Evolutionary conservation across 2,797 vertebrate species (phyloP).

Genomic region (Eulemur coronatus): DNA sequence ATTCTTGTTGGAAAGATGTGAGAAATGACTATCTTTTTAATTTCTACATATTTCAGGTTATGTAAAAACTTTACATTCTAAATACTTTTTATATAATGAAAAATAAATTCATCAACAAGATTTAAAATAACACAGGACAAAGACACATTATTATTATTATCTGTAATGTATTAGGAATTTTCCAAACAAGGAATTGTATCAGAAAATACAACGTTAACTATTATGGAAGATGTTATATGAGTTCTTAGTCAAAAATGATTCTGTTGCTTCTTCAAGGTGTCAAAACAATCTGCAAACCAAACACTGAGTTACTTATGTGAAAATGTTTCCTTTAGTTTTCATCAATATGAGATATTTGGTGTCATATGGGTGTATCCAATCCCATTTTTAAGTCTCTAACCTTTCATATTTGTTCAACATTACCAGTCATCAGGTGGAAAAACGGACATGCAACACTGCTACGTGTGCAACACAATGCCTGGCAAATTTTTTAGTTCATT

Average conservation of each 20-base stretch:
- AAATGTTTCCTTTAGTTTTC: not conserved
- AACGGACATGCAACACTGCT: constrained; percentile 93
- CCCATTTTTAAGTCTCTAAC: not conserved
- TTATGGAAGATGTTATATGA: not conserved
- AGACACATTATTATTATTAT: not conserved
- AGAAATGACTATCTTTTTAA: not conserved
- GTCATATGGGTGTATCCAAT: not conserved
- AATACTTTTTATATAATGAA: not conserved
- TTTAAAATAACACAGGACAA: not conserved
- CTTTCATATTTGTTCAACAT: not conserved
- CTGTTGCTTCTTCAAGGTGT: not conserved
- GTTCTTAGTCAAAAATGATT: not conserved
- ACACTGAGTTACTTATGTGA: not conserved
- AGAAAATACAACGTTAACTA: not conserved
- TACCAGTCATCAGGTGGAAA: constrained; percentile 86
- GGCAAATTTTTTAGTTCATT: constrained; percentile 92
- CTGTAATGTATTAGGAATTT: not conserved
- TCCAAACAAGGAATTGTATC: not conserved
- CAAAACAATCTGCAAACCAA: not conserved
- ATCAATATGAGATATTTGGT: not conserved
- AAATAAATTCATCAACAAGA: not conserved
- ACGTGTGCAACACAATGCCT: constrained; percentile 94
- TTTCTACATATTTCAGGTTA: not conserved
- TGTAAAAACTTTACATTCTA: not conserved
- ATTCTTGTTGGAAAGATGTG: constrained; percentile 5